Percentiles rank a stretch among this genome's conserved stretches.
Conservation (phyloP, 1,140 invertebrate genomes). For the Cydia amplana region DNA sequence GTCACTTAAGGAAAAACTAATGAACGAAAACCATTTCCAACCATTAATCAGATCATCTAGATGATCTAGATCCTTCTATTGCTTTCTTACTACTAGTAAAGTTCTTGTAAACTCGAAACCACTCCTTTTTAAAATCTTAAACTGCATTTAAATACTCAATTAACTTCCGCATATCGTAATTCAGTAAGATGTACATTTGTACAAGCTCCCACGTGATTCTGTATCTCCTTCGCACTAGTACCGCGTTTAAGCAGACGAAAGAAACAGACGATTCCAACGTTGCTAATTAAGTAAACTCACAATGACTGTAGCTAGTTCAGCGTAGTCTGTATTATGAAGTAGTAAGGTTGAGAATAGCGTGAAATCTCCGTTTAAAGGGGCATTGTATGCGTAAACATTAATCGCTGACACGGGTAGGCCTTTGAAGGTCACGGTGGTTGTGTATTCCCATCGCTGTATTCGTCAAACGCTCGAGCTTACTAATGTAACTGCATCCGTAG, state of each 20-base stretch:
- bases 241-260: conserved; percentile 44
- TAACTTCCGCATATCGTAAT: conserved; percentile 26
- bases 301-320: conserved; percentile 45
- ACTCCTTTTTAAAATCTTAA: neutral
- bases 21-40: too few species aligned
- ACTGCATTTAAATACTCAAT: conserved; percentile 21
- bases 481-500: neutral
- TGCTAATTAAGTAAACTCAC: conserved; percentile 69
- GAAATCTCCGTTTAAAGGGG: conserved; percentile 49
- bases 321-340: conserved; percentile 48
- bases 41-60: too few species aligned
- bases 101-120: neutral
- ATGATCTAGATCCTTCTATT: too few species aligned
- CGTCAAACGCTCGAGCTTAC: neutral
- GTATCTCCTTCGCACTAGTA: conserved; percentile 48
- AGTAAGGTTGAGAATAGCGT: conserved; percentile 46
- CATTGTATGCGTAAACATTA: conserved; percentile 74
- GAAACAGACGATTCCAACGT: conserved; percentile 59
- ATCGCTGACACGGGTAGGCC: conserved; percentile 69
- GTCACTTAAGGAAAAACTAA: too few species aligned
- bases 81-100: neutral
- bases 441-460: conserved; percentile 36
- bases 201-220: conserved; percentile 31
- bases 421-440: conserved; percentile 64
- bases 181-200: neutral